phyloP scores from a whole-genome alignment of 1,140 invertebrate genomes.

The Drosophila grimshawi region DNA sequence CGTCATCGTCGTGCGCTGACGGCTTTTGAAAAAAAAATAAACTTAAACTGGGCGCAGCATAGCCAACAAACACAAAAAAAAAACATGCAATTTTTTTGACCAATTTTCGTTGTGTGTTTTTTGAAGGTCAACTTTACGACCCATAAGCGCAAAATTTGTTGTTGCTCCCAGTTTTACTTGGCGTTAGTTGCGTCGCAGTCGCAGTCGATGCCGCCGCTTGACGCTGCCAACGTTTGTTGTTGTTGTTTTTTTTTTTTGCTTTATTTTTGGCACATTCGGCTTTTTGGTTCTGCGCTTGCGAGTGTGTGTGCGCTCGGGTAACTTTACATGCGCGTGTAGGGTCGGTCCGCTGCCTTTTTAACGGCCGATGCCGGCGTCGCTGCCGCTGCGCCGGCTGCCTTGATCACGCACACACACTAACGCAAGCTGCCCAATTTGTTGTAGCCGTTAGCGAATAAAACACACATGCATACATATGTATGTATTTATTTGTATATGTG shows the following conservation, averaged over 20 bases:
- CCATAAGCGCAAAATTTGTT: constrained; percentile 81
- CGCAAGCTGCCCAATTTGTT: constrained; percentile 73
- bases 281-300: constrained; percentile 48
- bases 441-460: constrained; percentile 75
- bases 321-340: constrained; percentile 82
- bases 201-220: constrained; percentile 19
- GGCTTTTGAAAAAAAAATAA: constrained; percentile 38
- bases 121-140: constrained; percentile 85
- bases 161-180: constrained; percentile 71
- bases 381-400: constrained; percentile 62
- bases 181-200: constrained; percentile 75
- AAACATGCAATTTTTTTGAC: constrained; percentile 80
- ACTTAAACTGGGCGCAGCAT: constrained; percentile 80
- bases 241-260: constrained; percentile 59
- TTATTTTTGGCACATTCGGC: constrained; percentile 78
- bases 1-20: constrained; percentile 65
- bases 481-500: not conserved
- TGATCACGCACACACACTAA: constrained; percentile 62
- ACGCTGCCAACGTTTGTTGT: constrained; percentile 38
- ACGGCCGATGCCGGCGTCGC: constrained; percentile 62
- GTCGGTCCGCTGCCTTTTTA: constrained; percentile 78
- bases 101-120: constrained; percentile 69
- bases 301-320: constrained; percentile 54
- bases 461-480: constrained; percentile 37
- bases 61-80: constrained; percentile 56